Evolutionary conservation across 2,113 vertebrate species (phyloP), one percentile per base, ranked within the genome.

Genomic region (Pao palembangensis): DNA sequence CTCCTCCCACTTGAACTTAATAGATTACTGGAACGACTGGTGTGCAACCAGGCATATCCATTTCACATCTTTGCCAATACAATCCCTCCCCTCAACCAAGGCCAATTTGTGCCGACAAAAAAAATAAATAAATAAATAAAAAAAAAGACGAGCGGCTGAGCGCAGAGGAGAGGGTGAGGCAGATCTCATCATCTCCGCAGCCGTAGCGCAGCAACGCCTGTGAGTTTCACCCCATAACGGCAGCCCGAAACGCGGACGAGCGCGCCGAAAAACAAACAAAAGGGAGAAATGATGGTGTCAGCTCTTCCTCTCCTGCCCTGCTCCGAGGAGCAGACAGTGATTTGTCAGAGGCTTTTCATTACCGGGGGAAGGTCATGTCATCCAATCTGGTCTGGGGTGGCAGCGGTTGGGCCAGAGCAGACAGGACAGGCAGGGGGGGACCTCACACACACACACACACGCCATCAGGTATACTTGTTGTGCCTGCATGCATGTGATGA

Each of bases 321-420:
- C 61, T 51, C 38, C 61, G 72, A 79, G 82, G 69, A 69, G 74
- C 70, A 76, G 80, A 87, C 68, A 83, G 69, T 80, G 80, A 83
- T 88, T 85, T 86, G 80, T 88, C 84, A 82, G 75, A 77, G 84
- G 66, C 84, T 83, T 88, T 82, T 86, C 87, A 88, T 87, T 87
- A 83, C 65, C 64, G 64, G 34, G 61, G 62, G 75, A 83, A 76
- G 83, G 80, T 84, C 85, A 67, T 73, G 78, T 86, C 79, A 81
- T 58, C 75, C 86, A 84, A 81, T 88, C 85, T 87, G 69, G 74
- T 76, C 88, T 68, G 69, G 67, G 71, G 73, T 76, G 81, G 78
- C 85, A 87, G 84, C 79, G 86, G 84, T 75, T 81, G 73, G 79
- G 73, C 69, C 4, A 3, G 57, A 63, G 70, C 51, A 71, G 49